A percentile compares a stretch with the other conserved stretches of the same genome.
phyloP scores from a whole-genome alignment of 2,113 vertebrate genomes.

The Pteropus alecto region DNA sequence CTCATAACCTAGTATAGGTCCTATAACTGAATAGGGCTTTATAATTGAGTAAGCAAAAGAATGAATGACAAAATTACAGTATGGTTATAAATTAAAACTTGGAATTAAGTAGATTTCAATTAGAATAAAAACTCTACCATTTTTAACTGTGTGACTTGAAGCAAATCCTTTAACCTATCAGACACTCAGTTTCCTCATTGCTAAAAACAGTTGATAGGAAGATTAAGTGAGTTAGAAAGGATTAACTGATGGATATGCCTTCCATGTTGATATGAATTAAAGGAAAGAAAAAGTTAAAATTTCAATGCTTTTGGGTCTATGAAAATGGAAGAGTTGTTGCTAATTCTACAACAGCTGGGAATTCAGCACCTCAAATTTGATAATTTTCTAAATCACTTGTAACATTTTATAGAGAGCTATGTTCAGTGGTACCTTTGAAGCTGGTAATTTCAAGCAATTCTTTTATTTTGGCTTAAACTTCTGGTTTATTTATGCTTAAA shows the following conservation, averaged over 20 bases:
- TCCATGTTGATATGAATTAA: background rate
- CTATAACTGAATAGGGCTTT: background rate
- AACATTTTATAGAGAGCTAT: background rate
- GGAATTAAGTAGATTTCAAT: background rate
- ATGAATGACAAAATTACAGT: background rate
- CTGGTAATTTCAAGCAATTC: background rate
- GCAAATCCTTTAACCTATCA: constrained; percentile 10
- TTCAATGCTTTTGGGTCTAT: background rate
- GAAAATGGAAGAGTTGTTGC: constrained; percentile 19
- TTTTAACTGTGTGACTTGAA: constrained; percentile 11
- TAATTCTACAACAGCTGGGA: constrained; percentile 10
- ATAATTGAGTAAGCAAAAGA: constrained; percentile 28
- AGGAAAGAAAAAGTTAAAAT: constrained; percentile 36
- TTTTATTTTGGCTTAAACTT: background rate
- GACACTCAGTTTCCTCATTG: background rate
- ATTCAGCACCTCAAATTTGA: background rate
- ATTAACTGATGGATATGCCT: background rate
- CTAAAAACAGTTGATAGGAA: background rate
- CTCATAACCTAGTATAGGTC: background rate
- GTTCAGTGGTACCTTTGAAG: background rate
- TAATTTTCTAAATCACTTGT: background rate
- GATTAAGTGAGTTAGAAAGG: background rate
- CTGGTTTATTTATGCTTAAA: background rate
- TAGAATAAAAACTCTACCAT: background rate
- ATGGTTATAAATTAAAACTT: constrained; percentile 1